Conservation (phyloP, 2,113 vertebrate genomes). For the Cynocephalus volans region DNA sequence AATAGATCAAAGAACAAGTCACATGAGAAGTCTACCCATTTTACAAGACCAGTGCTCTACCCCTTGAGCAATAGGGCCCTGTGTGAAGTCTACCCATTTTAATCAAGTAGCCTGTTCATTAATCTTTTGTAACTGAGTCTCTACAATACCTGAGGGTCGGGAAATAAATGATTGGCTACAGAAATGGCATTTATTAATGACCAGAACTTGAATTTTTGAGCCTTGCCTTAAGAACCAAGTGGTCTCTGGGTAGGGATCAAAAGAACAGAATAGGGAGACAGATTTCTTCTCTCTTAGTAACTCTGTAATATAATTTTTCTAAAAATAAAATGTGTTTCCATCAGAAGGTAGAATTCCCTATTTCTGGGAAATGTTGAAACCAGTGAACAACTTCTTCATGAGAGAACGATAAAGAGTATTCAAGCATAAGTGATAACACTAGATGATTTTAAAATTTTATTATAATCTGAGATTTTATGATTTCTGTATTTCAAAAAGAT, state of each 20-base stretch:
- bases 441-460: not conserved
- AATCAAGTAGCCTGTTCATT: no score
- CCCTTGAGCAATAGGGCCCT: no score
- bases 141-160: no score
- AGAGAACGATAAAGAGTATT: not conserved
- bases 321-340: not conserved
- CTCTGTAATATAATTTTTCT: not conserved
- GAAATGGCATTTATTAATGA: not conserved
- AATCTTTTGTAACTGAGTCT: no score
- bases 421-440: not conserved
- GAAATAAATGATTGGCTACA: not conserved
- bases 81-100: no score
- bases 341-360: conserved; percentile 26
- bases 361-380: not conserved
- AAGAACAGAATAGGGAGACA: not conserved
- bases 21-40: no score
- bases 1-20: no score
- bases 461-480: not conserved
- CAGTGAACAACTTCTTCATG: not conserved
- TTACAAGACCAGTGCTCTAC: no score
- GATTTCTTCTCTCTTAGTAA: not conserved
- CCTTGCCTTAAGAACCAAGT: not conserved
- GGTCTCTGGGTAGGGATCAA: not conserved
- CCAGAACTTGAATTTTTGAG: not conserved
- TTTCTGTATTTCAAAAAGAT: not conserved